Base-by-base conservation (phyloP, 2,797 vertebrate species). In the Scolopax rusticola region DNA sequence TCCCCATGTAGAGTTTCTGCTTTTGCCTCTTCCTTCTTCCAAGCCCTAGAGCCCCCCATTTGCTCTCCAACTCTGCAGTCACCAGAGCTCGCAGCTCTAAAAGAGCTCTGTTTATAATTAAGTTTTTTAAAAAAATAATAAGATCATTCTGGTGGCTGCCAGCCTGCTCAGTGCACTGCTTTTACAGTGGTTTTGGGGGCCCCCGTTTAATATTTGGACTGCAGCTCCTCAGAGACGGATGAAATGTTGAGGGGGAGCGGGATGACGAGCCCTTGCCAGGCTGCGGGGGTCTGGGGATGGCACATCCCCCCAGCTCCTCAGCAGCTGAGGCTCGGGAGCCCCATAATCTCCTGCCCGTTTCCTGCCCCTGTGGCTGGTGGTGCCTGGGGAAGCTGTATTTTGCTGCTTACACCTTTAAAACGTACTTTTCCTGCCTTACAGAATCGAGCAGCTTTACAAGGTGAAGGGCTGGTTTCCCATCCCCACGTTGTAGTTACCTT, bases 1-100 rank as follows among this genome's bases (percentile, higher is more conserved):
- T 69, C 32, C 38, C 54, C 2, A 0, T 3, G 4, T 2, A 25
- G 38, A 24, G 9, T 59, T 83, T 78, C 16, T 75, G 41, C 2
- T 78, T 89, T 53, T 73, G 19, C 32, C 33, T 64, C 32, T 86
- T 56, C 6, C 8, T 74, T 84, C 45, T 86, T 47, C 59, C 28
- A 53, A 64, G 47, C 23, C 40, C 63, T 15, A 2, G 23, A 84
- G 38, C 15, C 24, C 50, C 36, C 23, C 17, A 3, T 51, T 70
- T 92, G 65, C 41, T 41, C 60, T 73, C 19, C 60, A 64, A 2
- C 64, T 86, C 38, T 67, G 64, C 54, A 63, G 69, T 32, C 47
- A 57, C 32, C 59, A 33, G 74, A 67, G 71, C 82, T 40, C 64
- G 76, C 70, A 87, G 53, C 75, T 73, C 20, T 65, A 1, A 24